Evolutionary conservation across 2,888 invertebrate species (phyloP).

Genomic region (Phania funesta): DNA sequence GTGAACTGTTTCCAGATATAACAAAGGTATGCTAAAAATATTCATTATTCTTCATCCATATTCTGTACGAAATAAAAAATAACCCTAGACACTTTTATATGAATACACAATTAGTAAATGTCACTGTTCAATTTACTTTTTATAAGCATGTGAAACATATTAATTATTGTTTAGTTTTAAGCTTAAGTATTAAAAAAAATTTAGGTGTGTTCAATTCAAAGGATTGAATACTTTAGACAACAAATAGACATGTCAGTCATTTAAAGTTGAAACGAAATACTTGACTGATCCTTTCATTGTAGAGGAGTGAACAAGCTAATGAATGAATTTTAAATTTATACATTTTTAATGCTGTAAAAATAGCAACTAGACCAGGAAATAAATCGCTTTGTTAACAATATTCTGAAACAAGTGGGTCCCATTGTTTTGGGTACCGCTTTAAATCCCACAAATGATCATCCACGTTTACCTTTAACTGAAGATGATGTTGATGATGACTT

Average conservation of each 20-base stretch:
- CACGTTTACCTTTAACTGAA: slow-evolving; percentile 44
- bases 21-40: slow-evolving; percentile 84
- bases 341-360: slow-evolving; percentile 24
- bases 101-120: slow-evolving; percentile 55
- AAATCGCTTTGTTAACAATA: slow-evolving; percentile 75
- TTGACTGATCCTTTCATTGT: slow-evolving; percentile 4
- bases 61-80: neutral
- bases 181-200: slow-evolving; percentile 2
- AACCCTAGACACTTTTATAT: slow-evolving; percentile 34
- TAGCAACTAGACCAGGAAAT: slow-evolving; percentile 77
- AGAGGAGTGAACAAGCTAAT: slow-evolving; percentile 1
- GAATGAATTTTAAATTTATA: slow-evolving; percentile 43
- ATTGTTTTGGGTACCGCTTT: slow-evolving; percentile 74
- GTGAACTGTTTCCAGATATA: slow-evolving; percentile 87
- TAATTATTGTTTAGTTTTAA: slow-evolving; percentile 15
- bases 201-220: slow-evolving; percentile 45
- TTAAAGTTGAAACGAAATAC: slow-evolving; percentile 1
- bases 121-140: neutral
- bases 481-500: slow-evolving; percentile 58
- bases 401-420: slow-evolving; percentile 74
- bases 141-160: neutral
- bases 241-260: slow-evolving; percentile 25
- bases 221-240: slow-evolving; percentile 20
- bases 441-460: slow-evolving; percentile 71
- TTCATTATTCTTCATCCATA: neutral